phyloP scores from a whole-genome alignment of 2,113 vertebrate genomes.

The Prolemur simus region DNA sequence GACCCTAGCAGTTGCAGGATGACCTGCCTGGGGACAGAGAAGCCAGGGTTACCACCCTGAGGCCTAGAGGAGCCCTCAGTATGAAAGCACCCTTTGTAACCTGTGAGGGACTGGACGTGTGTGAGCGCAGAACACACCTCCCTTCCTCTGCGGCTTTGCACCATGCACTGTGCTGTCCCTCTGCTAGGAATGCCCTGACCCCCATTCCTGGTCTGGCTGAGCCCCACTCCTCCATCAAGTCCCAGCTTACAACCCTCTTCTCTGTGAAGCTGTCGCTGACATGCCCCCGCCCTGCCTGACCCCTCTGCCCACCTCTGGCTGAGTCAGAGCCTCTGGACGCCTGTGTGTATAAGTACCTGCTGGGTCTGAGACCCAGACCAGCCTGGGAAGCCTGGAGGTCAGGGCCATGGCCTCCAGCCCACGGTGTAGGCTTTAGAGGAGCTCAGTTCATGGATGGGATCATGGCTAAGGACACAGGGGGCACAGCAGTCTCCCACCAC shows the following conservation, averaged over 20 bases:
- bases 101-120: fast-evolving
- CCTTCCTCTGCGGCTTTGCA: background rate
- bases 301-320: background rate
- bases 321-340: background rate
- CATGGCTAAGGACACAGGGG: background rate
- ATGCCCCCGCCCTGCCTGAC: no score
- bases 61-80: background rate
- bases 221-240: background rate
- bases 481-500: background rate
- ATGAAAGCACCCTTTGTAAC: background rate
- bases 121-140: background rate
- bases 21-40: background rate
- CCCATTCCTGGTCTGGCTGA: background rate
- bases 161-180: background rate
- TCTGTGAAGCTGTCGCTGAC: background rate
- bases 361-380: background rate
- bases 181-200: background rate
- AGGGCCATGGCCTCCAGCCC: background rate
- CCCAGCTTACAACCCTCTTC: background rate
- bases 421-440: background rate
- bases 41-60: background rate
- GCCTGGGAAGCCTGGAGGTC: background rate
- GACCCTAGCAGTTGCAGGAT: background rate
- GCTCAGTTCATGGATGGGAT: background rate
- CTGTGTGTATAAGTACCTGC: background rate